A percentile compares a stretch with the other conserved stretches of the same genome.
Conservation (phyloP, 2,113 vertebrate species). For the Lepus americanus region DNA sequence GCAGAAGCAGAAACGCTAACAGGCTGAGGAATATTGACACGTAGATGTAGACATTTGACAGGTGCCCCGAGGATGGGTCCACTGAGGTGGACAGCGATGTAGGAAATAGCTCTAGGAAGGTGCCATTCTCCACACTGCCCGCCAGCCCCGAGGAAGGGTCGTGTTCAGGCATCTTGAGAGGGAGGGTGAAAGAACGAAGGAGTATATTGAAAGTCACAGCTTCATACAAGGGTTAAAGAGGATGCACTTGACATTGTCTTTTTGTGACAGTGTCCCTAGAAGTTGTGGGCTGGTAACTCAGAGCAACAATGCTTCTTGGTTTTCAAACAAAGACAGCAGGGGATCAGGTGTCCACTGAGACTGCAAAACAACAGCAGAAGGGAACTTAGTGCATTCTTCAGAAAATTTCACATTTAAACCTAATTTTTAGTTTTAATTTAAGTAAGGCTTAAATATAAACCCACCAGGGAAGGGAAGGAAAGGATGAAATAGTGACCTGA, state of each 20-base stretch:
- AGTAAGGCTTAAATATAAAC: conserved; percentile 30
- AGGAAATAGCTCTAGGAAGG: conserved; percentile 93
- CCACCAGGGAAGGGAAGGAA: background rate
- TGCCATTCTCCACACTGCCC: conserved; percentile 90
- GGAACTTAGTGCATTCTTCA: conserved; percentile 6
- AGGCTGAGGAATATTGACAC: conserved; percentile 98
- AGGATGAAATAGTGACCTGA: background rate
- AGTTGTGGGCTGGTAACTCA: background rate
- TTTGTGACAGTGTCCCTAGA: background rate
- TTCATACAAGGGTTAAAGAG: conserved; percentile 66
- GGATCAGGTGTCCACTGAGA: background rate
- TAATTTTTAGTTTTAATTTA: conserved; percentile 7
- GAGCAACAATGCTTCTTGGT: background rate
- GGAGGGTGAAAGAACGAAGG: background rate
- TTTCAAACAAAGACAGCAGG: conserved; percentile 41
- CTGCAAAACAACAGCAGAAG: conserved; percentile 53
- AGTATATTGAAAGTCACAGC: background rate
- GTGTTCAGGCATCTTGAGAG: conserved; percentile 85
- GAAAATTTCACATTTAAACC: background rate
- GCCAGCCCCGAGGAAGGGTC: conserved; percentile 84
- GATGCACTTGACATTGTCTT: background rate
- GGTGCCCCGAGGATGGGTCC: conserved; percentile 88
- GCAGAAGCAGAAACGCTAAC: conserved; percentile 94
- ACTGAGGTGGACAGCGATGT: conserved; percentile 93
- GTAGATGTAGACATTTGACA: conserved; percentile 95